Percentiles rank a stretch among this genome's conserved stretches.
These are phyloP conservation scores for Gorsachius goisagi DNA, from an alignment of 2,113 vertebrate species.

Conservation along the genomic window DNA sequence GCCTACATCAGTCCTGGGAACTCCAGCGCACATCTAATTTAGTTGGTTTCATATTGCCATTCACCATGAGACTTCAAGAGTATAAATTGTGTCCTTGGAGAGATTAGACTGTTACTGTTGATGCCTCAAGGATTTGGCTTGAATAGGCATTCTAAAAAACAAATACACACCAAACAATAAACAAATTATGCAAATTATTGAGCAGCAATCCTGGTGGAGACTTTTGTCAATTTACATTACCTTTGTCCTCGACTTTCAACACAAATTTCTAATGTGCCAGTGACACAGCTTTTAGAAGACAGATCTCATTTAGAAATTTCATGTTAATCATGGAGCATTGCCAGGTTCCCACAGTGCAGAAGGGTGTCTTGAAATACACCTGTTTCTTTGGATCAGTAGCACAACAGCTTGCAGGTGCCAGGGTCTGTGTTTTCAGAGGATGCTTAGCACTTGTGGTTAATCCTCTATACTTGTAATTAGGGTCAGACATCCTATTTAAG, in stretches of 20 bases:
- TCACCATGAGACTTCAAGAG: not conserved
- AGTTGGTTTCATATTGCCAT: not conserved
- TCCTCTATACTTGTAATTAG: not conserved
- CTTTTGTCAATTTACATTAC: not conserved
- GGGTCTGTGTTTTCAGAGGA: not conserved
- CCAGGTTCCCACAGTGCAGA: not conserved
- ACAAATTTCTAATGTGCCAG: not conserved
- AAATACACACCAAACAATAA: slow-evolving; percentile 30
- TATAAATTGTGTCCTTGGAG: slow-evolving; percentile 20
- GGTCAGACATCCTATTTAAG: not conserved
- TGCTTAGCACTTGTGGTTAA: not conserved
- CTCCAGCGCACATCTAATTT: not conserved
- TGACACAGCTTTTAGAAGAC: not conserved
- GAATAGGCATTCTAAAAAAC: not conserved
- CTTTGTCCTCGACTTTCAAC: slow-evolving; percentile 18
- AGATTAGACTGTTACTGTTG: not conserved
- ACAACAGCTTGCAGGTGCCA: not conserved
- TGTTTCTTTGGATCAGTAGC: not conserved
- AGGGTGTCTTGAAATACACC: not conserved
- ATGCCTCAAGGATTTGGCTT: slow-evolving; percentile 17
- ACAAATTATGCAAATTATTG: slow-evolving; percentile 32
- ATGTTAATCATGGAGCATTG: not conserved
- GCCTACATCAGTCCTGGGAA: not conserved
- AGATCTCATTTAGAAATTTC: not conserved
- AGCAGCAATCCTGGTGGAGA: not conserved